Percentiles rank a stretch among this genome's conserved stretches.
Evolutionary conservation across 2,888 invertebrate species (phyloP).

Genomic region (Tetragnatha montana): DNA sequence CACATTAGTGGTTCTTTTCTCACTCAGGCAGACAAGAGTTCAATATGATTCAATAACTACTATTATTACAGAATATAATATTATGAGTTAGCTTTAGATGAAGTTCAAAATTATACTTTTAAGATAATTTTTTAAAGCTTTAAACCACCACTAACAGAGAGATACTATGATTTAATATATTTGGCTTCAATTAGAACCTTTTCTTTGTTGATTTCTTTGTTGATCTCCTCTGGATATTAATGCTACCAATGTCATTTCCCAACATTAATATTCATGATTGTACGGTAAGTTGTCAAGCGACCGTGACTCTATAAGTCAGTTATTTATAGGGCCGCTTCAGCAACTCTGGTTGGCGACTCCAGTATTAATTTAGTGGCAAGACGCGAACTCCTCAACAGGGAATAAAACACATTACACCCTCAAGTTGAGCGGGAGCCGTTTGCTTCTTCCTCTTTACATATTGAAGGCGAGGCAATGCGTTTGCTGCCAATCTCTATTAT

Average conservation of each 20-base stretch:
- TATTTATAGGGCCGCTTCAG: background rate
- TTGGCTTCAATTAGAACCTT: too few species aligned
- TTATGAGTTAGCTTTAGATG: too few species aligned
- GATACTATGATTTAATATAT: too few species aligned
- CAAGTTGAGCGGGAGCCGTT: background rate
- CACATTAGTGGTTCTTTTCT: too few species aligned
- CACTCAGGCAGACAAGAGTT: too few species aligned
- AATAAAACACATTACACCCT: background rate
- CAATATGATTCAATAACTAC: too few species aligned
- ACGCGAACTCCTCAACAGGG: background rate
- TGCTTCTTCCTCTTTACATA: constrained; percentile 11
- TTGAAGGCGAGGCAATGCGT: background rate
- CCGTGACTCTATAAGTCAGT: background rate
- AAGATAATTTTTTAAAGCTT: too few species aligned
- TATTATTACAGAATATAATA: too few species aligned
- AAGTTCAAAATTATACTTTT: too few species aligned
- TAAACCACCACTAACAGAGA: too few species aligned
- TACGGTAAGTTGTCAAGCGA: background rate
- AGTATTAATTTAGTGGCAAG: background rate
- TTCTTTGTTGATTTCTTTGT: too few species aligned
- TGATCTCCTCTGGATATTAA: too few species aligned
- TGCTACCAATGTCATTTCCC: background rate
- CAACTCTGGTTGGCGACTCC: background rate
- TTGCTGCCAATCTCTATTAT: background rate
- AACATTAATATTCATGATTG: background rate